A percentile compares a stretch with the other conserved stretches of the same genome.
Evolutionary conservation across 2,113 vertebrate genomes (phyloP).

Genomic region (Toxotes jaculatrix): DNA sequence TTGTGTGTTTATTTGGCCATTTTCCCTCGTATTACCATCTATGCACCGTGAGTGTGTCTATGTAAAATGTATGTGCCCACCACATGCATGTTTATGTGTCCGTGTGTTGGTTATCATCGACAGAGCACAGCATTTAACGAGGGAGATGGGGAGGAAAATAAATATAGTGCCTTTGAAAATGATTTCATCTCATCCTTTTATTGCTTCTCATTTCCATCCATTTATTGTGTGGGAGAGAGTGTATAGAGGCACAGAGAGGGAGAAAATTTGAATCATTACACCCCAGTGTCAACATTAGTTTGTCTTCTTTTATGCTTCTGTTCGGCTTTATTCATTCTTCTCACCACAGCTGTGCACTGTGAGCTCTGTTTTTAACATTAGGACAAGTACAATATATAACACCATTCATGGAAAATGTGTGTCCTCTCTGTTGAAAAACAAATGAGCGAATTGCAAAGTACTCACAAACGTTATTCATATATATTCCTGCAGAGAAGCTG

Average conservation of each 20-base stretch:
- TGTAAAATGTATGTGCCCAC: neutral
- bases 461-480: neutral
- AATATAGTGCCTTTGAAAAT: slow-evolving; percentile 70
- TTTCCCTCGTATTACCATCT: slow-evolving; percentile 21
- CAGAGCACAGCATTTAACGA: slow-evolving; percentile 63
- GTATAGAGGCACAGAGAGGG: slow-evolving; percentile 42
- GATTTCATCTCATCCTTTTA: slow-evolving; percentile 77
- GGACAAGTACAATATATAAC: slow-evolving; percentile 23
- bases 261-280: slow-evolving; percentile 67
- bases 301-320: slow-evolving; percentile 57
- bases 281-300: slow-evolving; percentile 71
- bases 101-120: slow-evolving; percentile 43
- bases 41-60: neutral
- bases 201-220: slow-evolving; percentile 74
- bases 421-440: slow-evolving; percentile 9
- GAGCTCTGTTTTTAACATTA: slow-evolving; percentile 37
- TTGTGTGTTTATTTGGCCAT: slow-evolving; percentile 5
- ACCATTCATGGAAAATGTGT: slow-evolving; percentile 7
- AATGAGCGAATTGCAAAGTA: neutral
- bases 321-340: slow-evolving; percentile 47
- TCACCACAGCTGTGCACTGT: slow-evolving; percentile 17
- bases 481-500: neutral
- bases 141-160: slow-evolving; percentile 60
- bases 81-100: slow-evolving; percentile 35
- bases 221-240: slow-evolving; percentile 66